Evolutionary conservation across 2,113 vertebrate species (phyloP), one percentile per base, ranked within the genome.

Genomic region (Ageneiosus marmoratus): DNA sequence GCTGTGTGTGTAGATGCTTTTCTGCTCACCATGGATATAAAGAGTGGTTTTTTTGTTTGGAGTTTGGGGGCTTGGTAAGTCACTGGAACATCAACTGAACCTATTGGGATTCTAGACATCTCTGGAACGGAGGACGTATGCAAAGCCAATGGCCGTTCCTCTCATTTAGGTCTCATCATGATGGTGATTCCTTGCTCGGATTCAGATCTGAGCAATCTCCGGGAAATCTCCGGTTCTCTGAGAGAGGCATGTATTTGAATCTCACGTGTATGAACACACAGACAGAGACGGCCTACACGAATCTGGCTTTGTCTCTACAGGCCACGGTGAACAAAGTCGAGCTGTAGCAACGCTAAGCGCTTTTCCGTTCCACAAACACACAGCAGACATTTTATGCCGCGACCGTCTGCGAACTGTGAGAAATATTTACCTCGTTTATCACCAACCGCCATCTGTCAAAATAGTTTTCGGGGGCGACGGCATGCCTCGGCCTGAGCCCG

Each of bases 381-480:
- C 44, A 74, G 22, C 75, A 24, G 84, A 86, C 79, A 81, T 82
- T 41, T 74, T 85, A 74, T 74, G 81, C 48, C 34, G 81, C 50
- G 69, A 84, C 77, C 70, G 81, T 70, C 74, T 86, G 79, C 46
- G 50, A 84, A 77, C 87, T 84, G 81, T 44, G 60, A 88, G 84
- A 86, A 88, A 85, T 84, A 87, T 88, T 89, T 86, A 86, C 79
- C 82, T 79, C 81, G 44, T 87, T 89, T 89, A 89, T 89, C 89
- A 87, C 79, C 79, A 85, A 85, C 87, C 85, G 82, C 87, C 86
- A 89, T 88, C 89, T 89, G 89, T 88, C 88, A 90, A 88, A 90
- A 90, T 86, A 87, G 83, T 86, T 89, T 77, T 72, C n/a, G 80
- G 73, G 82, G 76, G 70, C 46, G 32, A 60, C 70, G 80, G 78